Percentiles rank a stretch among this genome's conserved stretches.
phyloP scores from a whole-genome alignment of 2,797 vertebrate species.

The Lepidocolaptes lacrymiger region DNA sequence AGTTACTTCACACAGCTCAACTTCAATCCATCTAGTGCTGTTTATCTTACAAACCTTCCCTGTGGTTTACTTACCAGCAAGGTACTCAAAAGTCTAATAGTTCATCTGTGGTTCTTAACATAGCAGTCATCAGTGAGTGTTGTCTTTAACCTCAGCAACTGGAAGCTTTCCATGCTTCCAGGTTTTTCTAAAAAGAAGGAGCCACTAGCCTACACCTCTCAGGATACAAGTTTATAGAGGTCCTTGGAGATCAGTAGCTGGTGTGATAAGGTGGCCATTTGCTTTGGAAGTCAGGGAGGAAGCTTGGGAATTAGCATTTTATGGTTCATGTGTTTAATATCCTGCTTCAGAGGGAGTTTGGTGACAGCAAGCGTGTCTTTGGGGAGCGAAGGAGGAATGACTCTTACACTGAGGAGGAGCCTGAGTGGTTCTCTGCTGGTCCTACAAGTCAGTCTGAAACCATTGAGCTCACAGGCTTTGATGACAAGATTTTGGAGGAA shows the following conservation, averaged over 20 bases:
- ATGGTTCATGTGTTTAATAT: neutral
- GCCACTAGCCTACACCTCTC: neutral
- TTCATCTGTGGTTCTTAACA: neutral
- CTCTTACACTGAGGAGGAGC: slow-evolving; percentile 96
- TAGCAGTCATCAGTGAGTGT: neutral
- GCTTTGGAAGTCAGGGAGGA: neutral
- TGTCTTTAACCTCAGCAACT: neutral
- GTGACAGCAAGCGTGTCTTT: slow-evolving; percentile 92
- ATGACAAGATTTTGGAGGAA: slow-evolving; percentile 95
- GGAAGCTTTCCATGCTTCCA: neutral
- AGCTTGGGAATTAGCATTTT: neutral
- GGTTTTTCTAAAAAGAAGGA: neutral
- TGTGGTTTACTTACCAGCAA: neutral
- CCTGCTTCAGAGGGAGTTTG: slow-evolving; percentile 88
- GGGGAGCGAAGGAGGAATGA: slow-evolving; percentile 95
- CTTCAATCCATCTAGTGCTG: neutral
- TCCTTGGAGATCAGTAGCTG: neutral
- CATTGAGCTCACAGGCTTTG: slow-evolving; percentile 96
- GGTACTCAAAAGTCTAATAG: neutral
- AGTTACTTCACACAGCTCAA: neutral
- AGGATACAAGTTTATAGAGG: neutral
- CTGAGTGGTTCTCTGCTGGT: slow-evolving; percentile 97
- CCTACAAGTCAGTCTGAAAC: slow-evolving; percentile 99
- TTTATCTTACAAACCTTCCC: neutral
- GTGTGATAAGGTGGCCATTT: neutral